A percentile compares a stretch with the other conserved stretches of the same genome.
Conservation (phyloP, 1,140 invertebrate genomes). For the Drosophila lini region DNA sequence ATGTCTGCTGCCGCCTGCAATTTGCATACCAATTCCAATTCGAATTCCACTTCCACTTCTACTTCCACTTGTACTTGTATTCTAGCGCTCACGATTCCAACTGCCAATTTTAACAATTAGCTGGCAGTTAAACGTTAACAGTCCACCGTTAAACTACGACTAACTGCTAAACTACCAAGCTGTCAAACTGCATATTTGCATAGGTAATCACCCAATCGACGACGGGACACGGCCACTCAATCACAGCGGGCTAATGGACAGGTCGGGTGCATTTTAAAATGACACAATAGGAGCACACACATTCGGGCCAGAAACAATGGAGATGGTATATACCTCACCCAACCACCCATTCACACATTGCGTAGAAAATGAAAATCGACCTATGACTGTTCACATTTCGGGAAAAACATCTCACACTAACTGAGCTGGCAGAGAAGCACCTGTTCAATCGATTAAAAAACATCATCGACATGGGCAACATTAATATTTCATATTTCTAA, state of each 20-base stretch:
- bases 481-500: slow-evolving; percentile 8
- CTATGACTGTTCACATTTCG: slow-evolving; percentile 17
- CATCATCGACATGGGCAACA: slow-evolving; percentile 4
- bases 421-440: slow-evolving; percentile 1
- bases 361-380: slow-evolving; percentile 8
- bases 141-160: slow-evolving; percentile 12
- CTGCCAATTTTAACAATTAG: slow-evolving; percentile 18
- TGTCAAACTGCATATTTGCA: slow-evolving; percentile 42
- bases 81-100: background rate
- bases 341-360: slow-evolving; percentile 4
- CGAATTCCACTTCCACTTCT: background rate
- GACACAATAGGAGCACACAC: slow-evolving; percentile 7
- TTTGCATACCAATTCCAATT: slow-evolving; percentile 18
- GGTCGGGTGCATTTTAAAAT: slow-evolving; percentile 24
- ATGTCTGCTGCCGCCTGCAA: slow-evolving; percentile 14
- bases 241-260: background rate
- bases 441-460: slow-evolving; percentile 37
- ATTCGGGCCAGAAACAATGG: slow-evolving; percentile 2
- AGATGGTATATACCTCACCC: background rate
- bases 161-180: slow-evolving; percentile 17
- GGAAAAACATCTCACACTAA: slow-evolving; percentile 10
- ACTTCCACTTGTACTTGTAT: background rate
- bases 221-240: slow-evolving; percentile 13
- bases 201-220: slow-evolving; percentile 31
- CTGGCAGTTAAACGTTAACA: slow-evolving; percentile 19